Evolutionary conservation across 2,888 invertebrate genomes (phyloP), one percentile per base, ranked within the genome.

Genomic region (Plebejus melissa): DNA sequence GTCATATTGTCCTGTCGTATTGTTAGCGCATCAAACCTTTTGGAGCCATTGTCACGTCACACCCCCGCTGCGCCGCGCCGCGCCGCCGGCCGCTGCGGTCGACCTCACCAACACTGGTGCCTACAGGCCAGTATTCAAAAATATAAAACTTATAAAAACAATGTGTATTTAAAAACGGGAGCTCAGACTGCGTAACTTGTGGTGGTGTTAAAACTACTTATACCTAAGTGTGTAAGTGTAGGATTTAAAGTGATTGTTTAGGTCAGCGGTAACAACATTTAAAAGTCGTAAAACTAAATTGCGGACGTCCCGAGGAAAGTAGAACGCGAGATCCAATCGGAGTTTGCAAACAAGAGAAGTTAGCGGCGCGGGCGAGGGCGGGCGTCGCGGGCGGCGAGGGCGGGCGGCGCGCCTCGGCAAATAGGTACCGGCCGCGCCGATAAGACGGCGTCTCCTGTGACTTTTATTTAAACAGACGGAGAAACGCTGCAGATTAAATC

Each of bases 311-410:
- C 87, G 85, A 85, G 85, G 89, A 92, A 91, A 92, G 90, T 91
- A 88, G 91, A 89, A 86, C 91, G 88, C 89, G 86, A 85, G 89
- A 92, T 91, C 91, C 93, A 93, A 93, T 93, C 93, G 87, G 86
- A 93, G 91, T 93, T 92, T 88, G 91, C 91, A 93, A 93, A 93
- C 91, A 93, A 93, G 93, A 88, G 90, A 91, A 91, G 91, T 93
- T 91, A 90, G 72, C 85, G 87, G 82, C 54, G 16, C 46, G 54
- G 54, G 54, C 16, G 16, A 54, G 78, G 82, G 82, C 79, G 81
- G 36, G 83, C 5, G 1, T 7, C 7, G 41, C 41, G 38, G 84
- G 86, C 82, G 84, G 82, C 7, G 41, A 7, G 38, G 84, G 86
- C 82, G 84, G 82, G 82, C 83, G 85, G 81, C 80, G 84, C 84